A percentile compares a stretch with the other conserved stretches of the same genome.
These are phyloP conservation scores for Diorhabda elongata DNA, from an alignment of 1,140 invertebrate genomes.

Conservation along the genomic window DNA sequence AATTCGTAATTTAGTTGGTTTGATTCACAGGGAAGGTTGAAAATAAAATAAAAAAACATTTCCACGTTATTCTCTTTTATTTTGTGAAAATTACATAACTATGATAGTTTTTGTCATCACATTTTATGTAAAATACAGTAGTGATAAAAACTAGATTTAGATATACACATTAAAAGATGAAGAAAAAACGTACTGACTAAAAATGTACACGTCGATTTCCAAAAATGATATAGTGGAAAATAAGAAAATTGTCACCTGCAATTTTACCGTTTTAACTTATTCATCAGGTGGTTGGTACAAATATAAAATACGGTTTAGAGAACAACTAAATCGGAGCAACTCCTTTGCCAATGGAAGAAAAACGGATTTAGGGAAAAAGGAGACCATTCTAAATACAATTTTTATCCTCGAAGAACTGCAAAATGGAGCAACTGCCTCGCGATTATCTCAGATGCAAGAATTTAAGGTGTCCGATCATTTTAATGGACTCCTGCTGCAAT, in stretches of 20 bases:
- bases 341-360: not conserved
- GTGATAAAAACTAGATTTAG: not conserved
- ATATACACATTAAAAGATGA: not conserved
- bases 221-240: not conserved
- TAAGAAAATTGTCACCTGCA: not conserved
- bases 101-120: not conserved
- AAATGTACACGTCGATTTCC: not conserved
- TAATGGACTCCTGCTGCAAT: too few species aligned
- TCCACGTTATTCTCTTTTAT: not conserved
- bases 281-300: not conserved
- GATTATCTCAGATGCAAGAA: too few species aligned
- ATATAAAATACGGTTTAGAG: not conserved
- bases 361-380: not conserved
- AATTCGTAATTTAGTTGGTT: not conserved
- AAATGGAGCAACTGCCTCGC: too few species aligned
- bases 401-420: too few species aligned
- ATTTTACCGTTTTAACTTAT: too few species aligned
- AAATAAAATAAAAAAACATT: not conserved
- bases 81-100: conserved; percentile 1
- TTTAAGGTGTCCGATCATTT: too few species aligned
- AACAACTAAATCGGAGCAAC: not conserved
- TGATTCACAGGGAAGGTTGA: not conserved
- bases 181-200: not conserved
- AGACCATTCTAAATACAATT: not conserved
- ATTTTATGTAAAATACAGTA: not conserved